Percentiles rank a stretch among this genome's conserved stretches.
These are phyloP conservation scores for Diogma glabrata DNA, from an alignment of 2,888 invertebrate genomes.

Conservation along the genomic window DNA sequence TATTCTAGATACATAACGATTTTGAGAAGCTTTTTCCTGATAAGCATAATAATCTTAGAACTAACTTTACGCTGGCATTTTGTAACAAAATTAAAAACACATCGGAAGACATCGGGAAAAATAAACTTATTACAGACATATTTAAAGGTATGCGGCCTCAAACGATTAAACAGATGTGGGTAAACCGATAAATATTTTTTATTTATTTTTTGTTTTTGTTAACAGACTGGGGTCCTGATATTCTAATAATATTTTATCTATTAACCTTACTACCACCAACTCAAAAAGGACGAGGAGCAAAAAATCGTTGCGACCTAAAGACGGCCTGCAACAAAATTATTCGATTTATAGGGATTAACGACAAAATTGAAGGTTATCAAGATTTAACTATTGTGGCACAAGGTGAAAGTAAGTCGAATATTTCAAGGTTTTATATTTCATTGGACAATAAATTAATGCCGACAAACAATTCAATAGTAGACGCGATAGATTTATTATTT, in stretches of 20 bases:
- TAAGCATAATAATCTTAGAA: background rate
- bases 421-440: background rate
- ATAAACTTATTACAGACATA: background rate
- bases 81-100: background rate
- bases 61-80: background rate
- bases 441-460: background rate
- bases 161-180: too few species aligned
- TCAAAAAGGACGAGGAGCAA: background rate
- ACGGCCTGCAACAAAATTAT: background rate
- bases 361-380: background rate
- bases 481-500: background rate
- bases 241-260: background rate
- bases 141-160: too few species aligned
- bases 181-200: too few species aligned
- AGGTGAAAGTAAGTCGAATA: background rate
- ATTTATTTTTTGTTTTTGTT: too few species aligned
- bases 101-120: background rate
- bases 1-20: background rate
- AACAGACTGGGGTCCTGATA: background rate
- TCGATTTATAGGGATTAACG: background rate
- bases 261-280: background rate
- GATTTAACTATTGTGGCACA: background rate
- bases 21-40: background rate
- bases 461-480: background rate
- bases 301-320: background rate